phyloP scores from a whole-genome alignment of 2,797 vertebrate species.

The Corythornis leucogaster region DNA sequence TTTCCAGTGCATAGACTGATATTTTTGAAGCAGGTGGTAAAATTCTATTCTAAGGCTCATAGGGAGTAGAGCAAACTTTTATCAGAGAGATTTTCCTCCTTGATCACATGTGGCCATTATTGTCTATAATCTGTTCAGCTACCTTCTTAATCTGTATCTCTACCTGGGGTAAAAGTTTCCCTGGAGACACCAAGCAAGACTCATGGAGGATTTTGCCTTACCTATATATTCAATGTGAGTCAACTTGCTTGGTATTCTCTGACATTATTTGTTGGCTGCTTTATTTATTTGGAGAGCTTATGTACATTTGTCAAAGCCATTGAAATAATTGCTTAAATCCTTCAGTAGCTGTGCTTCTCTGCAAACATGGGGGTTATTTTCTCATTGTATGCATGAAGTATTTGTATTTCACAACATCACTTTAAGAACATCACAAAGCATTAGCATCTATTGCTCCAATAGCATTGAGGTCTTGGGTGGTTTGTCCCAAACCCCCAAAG shows the following conservation, averaged over 20 bases:
- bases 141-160: not conserved
- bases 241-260: not conserved
- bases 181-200: not conserved
- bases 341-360: conserved; percentile 1
- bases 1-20: not conserved
- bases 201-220: not conserved
- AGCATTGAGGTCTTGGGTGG: not conserved
- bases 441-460: not conserved
- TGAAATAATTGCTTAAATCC: not conserved
- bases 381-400: not conserved
- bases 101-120: not conserved
- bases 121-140: not conserved
- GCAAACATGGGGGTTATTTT: not conserved
- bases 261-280: not conserved
- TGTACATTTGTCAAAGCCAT: not conserved
- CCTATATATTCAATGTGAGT: not conserved
- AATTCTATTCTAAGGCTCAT: not conserved
- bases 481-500: not conserved
- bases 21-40: not conserved
- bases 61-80: not conserved
- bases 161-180: not conserved
- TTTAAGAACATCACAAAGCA: not conserved
- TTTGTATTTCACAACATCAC: not conserved
- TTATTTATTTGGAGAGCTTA: not conserved
- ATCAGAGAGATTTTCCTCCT: not conserved